Evolutionary conservation across 2,797 vertebrate genomes (phyloP).

Genomic region (Thaleichthys pacificus): DNA sequence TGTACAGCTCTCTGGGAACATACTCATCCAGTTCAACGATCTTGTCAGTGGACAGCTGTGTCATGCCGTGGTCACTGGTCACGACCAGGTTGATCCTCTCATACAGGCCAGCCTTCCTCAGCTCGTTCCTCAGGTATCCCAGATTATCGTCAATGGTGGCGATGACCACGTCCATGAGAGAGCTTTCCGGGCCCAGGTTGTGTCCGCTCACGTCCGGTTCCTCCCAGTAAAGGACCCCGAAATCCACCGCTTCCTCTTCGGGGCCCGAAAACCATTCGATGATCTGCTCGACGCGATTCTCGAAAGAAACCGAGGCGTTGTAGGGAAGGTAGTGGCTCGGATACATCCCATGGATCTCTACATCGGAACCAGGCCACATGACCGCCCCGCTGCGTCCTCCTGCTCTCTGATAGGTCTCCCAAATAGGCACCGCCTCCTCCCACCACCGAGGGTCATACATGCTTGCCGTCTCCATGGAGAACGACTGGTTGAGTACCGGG

Average conservation of each 20-base stretch:
- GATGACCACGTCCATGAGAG: slow-evolving; percentile 80
- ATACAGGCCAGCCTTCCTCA: slow-evolving; percentile 81
- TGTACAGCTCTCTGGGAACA: slow-evolving; percentile 80
- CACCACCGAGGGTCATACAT: slow-evolving; percentile 85
- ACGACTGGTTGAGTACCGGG: slow-evolving; percentile 79
- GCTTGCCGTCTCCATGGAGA: slow-evolving; percentile 83
- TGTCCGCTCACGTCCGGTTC: slow-evolving; percentile 88
- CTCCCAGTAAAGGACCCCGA: slow-evolving; percentile 92
- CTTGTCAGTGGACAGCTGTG: slow-evolving; percentile 80
- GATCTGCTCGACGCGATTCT: slow-evolving; percentile 80
- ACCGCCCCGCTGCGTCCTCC: slow-evolving; percentile 83
- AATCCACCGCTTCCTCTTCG: slow-evolving; percentile 79
- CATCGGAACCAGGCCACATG: slow-evolving; percentile 93
- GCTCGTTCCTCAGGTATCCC: slow-evolving; percentile 81
- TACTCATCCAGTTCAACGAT: slow-evolving; percentile 87
- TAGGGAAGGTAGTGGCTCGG: slow-evolving; percentile 82
- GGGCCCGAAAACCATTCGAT: slow-evolving; percentile 84
- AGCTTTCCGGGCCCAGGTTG: slow-evolving; percentile 81
- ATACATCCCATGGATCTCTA: slow-evolving; percentile 80
- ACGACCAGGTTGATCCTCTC: slow-evolving; percentile 83
- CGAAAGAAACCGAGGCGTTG: slow-evolving; percentile 83
- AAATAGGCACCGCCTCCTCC: slow-evolving; percentile 87
- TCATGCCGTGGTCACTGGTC: slow-evolving; percentile 94
- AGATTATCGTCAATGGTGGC: slow-evolving; percentile 83
- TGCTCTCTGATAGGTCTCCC: slow-evolving; percentile 85